Base-by-base conservation (phyloP, 1,140 invertebrate genomes). In the Medauroidea extradentata region DNA sequence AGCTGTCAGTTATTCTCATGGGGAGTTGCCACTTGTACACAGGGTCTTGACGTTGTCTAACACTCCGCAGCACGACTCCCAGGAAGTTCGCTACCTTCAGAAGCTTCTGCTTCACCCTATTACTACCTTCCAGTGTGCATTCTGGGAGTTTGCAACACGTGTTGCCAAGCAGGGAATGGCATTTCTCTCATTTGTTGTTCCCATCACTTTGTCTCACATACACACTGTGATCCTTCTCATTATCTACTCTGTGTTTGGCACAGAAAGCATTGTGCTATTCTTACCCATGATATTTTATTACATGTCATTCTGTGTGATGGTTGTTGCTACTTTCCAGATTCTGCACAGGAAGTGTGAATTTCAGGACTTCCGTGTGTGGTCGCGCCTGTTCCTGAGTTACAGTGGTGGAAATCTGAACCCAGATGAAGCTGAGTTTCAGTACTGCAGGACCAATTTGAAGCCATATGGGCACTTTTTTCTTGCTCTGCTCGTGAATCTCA, bases 391-490 rank as follows among this genome's bases (percentile, higher is more conserved):
- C 59, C 72, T 91, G 2, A 82, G 83, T 44, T 91, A 91, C 62
- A 82, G 81, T 0, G 82, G 83, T 0, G 79, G 76, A 60, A 85
- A 82, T 67, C 73, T 91, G 1, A 86, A 91, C 65, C 79, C 89
- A 0, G 82, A 89, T 9, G 84, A 90, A 61, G 89, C 89, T 0
- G 88, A 92, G 62, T 87, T 87, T 69, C 82, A 88, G 44, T 92
- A 90, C 62, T 84, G 90, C n/a, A 77, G 83, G 24, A 93, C 91
- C 65, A 91, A 92, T 67, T 72, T 93, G 21, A 86, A 85, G 42
- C 89, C 90, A 0, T 93, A 89, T 65, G 74, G 85, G 25, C 84
- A 90, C 39, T 93, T 87, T 72, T 93, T 93, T 66, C 67, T 86
- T 16, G 81, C 87, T 0, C 72, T 93, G 8, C 78, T 91, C 2